Conservation (phyloP, 1,140 invertebrate genomes). For the Melipona quadrifasciata region DNA sequence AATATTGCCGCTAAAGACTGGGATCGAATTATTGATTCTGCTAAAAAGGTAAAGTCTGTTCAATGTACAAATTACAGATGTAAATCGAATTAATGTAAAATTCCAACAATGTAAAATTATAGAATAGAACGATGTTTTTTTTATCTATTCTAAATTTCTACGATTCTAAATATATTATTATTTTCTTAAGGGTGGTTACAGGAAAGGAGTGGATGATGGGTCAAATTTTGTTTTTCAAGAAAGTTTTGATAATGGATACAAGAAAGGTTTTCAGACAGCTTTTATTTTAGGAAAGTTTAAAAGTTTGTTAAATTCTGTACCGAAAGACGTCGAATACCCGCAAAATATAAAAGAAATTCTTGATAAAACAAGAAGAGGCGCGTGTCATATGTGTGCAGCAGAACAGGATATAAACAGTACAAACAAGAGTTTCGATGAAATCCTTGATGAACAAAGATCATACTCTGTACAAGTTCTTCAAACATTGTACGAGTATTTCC, state of each 20-base stretch:
- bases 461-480: slow-evolving; percentile 61
- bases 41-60: slow-evolving; percentile 69
- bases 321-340: slow-evolving; percentile 65
- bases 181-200: slow-evolving; percentile 77
- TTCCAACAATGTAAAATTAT: neutral
- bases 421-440: slow-evolving; percentile 58
- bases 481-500: slow-evolving; percentile 67
- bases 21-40: slow-evolving; percentile 69
- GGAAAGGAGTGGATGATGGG: slow-evolving; percentile 83
- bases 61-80: no score
- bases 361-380: slow-evolving; percentile 69
- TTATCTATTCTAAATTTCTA: slow-evolving; percentile 43
- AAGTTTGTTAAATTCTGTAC: slow-evolving; percentile 63
- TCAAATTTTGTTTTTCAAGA: slow-evolving; percentile 81
- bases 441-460: slow-evolving; percentile 66
- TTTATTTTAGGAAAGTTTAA: slow-evolving; percentile 81
- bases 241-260: slow-evolving; percentile 83
- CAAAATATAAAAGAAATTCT: slow-evolving; percentile 67
- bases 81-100: neutral
- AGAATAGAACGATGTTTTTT: neutral
- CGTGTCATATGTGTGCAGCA: slow-evolving; percentile 72
- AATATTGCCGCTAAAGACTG: slow-evolving; percentile 73
- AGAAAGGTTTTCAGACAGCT: slow-evolving; percentile 81
- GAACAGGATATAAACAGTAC: slow-evolving; percentile 30
- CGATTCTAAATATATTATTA: slow-evolving; percentile 16